A percentile compares a stretch with the other conserved stretches of the same genome.
phyloP scores from a whole-genome alignment of 2,888 invertebrate species.

The Heliconius aoede region DNA sequence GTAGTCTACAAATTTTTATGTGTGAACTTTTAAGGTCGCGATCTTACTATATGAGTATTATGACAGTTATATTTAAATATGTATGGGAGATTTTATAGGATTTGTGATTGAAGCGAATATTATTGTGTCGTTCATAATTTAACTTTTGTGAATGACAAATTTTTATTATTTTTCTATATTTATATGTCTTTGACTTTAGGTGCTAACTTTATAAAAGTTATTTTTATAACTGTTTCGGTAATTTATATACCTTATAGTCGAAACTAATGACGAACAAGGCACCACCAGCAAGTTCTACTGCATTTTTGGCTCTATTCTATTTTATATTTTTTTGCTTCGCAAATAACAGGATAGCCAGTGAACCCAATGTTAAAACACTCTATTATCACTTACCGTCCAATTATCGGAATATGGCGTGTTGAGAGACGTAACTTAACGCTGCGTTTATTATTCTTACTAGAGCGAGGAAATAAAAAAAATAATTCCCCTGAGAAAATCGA shows the following conservation, averaged over 20 bases:
- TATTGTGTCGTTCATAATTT: background rate
- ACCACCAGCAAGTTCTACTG: no score
- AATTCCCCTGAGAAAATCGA: no score
- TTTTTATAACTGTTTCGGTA: background rate
- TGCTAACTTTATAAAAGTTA: background rate
- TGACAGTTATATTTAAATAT: slow-evolving; percentile 10
- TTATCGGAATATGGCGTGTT: no score
- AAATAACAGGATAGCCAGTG: no score
- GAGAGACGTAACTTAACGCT: no score
- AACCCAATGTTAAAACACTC: no score
- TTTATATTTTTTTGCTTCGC: no score
- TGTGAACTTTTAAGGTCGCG: slow-evolving; percentile 29
- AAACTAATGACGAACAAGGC: background rate
- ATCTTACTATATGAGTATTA: slow-evolving; percentile 17
- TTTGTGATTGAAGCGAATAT: slow-evolving; percentile 5
- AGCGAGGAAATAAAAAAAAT: no score
- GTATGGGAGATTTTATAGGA: slow-evolving; percentile 18
- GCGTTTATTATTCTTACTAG: no score
- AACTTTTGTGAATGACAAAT: slow-evolving; percentile 4
- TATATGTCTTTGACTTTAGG: background rate
- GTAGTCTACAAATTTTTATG: slow-evolving; percentile 20
- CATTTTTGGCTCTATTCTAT: no score
- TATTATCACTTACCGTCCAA: no score
- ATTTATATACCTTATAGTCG: background rate
- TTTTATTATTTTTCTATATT: background rate